Base-by-base conservation (phyloP, 2,113 vertebrate species). In the Xiphophorus couchianus region DNA sequence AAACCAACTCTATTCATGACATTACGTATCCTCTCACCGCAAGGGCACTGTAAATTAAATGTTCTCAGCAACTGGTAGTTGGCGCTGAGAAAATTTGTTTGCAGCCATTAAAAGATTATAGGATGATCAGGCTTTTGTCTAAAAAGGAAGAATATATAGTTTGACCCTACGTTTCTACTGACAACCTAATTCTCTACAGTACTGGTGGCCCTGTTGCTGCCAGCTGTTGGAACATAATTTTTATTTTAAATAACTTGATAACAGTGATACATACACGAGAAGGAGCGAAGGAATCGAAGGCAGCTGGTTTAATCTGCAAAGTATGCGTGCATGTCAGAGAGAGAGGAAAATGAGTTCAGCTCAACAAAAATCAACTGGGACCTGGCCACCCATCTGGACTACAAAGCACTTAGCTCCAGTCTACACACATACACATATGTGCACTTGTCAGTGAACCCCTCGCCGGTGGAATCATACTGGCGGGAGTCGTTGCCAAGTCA, bases 301-400 rank as follows among this genome's bases (percentile, higher is more conserved):
- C 54, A 66, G 65, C 71, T 80, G 71, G 75, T 79, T 76, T 78
- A 28, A 74, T 79, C 65, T 77, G 35, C 62, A 22, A 25, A 37
- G 35, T 58, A 27, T 85, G 74, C 35, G 42, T 77, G 84, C 73
- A 60, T 74, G 42, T 73, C 65, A 58, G 71, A 82, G 68, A 71
- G 62, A 77, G 68, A 67, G 25, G 71, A 83, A 86, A 84, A 90
- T 85, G 80, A 85, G 81, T 87, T 91, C 78, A 83, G 85, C 88
- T 93, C 78, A 89, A 86, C 70, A 88, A 78, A 89, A 89, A 86
- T 90, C 77, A 88, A 80, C 78, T 89, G 84, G 69, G 82, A 81
- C 84, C 72, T 65, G 87, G 81, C 87, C 90, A 91, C 90, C 90
- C 90, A 93, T 93, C 89, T 91, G 91, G 90, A 86, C 84, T 84